A percentile compares a stretch with the other conserved stretches of the same genome.
These are phyloP conservation scores for Macropus fuliginosus DNA, from an alignment of 2,797 vertebrate genomes.

Conservation along the genomic window DNA sequence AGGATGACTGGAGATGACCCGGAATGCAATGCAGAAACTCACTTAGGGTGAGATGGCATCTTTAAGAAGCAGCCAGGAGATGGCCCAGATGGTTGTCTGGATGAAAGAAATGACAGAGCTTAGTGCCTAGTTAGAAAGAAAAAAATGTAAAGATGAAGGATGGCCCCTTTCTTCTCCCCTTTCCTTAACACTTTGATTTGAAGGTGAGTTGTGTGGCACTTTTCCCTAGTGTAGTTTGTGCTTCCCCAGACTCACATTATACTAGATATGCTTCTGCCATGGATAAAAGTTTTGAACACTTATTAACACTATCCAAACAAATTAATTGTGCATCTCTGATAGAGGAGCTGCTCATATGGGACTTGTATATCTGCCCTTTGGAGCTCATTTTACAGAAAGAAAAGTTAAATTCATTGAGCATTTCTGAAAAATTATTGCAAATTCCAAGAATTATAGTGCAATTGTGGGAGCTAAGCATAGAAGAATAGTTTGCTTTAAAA, in stretches of 20 bases:
- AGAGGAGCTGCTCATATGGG: neutral
- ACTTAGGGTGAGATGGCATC: too few species aligned
- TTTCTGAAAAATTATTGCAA: conserved; percentile 39
- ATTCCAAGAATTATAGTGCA: conserved; percentile 27
- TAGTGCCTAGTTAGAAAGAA: neutral
- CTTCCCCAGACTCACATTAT: neutral
- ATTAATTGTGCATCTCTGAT: neutral
- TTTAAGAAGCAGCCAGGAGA: too few species aligned
- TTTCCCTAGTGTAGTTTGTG: neutral
- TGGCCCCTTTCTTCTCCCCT: neutral
- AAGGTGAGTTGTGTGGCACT: too few species aligned
- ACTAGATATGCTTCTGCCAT: neutral
- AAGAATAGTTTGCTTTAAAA: conserved; percentile 18
- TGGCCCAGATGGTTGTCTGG: neutral
- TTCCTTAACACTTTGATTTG: neutral
- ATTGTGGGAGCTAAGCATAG: conserved; percentile 4
- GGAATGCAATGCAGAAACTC: too few species aligned
- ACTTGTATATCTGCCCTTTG: conserved; percentile 14
- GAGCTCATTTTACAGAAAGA: neutral
- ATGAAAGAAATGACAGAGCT: neutral
- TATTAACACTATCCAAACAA: too few species aligned
- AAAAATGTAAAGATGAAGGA: neutral
- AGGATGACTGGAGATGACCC: too few species aligned
- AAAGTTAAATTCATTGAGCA: neutral
- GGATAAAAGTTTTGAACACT: too few species aligned